Evolutionary conservation across 2,113 vertebrate species (phyloP), one percentile per base, ranked within the genome.

Genomic region (pig (Sus scrofa)): DNA sequence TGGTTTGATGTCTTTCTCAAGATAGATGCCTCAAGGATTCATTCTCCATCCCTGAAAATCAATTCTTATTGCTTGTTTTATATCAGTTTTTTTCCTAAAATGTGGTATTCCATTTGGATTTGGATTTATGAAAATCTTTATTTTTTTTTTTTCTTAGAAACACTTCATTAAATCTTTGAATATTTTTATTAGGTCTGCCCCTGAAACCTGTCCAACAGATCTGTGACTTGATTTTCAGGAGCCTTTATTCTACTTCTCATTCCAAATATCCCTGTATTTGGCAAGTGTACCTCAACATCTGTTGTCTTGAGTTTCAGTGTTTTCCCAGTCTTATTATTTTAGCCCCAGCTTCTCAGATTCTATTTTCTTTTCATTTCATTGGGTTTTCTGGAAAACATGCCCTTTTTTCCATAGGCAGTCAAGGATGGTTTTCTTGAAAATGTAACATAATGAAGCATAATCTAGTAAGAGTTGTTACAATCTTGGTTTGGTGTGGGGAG

Each of bases 371-470:
- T 74, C 27, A 24, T 87, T 93, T 75, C 63, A 34, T 87, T 90
- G 65, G 3, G 5, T 63, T 97, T 94, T 75, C 70, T 89, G 67
- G 68, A 87, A 95, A 89, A 58, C 5, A n/a, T 44, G 1, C 8
- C 11, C 1, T n/a, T 77, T 88, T 52, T 44, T 13, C 34, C 20
- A 67, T 3, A 81, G 60, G 30, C n/a, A 44, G 6, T 62, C 58
- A 94, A 82, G 18, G 50, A 50, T 12, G 79, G 4, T 65, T 95
- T 89, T 81, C 86, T 71, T 73, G 54, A 87, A 93, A 86, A 87
- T 65, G 65, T 50, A 19, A 62, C 65, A 15, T 52, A 58, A 71
- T 71, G 77, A 87, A 92, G 81, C 70, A 44, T 94, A 92, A 92
- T 30, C 60, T 74, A 84, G 86, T 96, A 50, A 88, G 44, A 81